Base-by-base conservation (phyloP, 2,888 invertebrate species). In the Dendrolimus pini region DNA sequence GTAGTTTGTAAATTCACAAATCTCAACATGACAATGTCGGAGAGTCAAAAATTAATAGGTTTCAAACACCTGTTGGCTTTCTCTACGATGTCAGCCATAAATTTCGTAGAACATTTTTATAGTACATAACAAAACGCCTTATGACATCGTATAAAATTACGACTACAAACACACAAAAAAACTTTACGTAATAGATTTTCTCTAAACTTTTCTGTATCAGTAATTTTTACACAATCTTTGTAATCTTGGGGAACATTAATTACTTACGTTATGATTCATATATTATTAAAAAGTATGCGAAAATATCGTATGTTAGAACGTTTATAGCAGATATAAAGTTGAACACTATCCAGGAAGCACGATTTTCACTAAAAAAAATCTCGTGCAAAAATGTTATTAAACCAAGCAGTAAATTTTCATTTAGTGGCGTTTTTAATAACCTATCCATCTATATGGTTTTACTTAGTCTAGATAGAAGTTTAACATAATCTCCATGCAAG, bases 31-130 rank as follows among this genome's bases (percentile, higher is more conserved):
- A 47, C 47, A 47, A 47, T 47, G 12, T 47, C 47, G 3, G 9
- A 59, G 53, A 59, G 60, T 56, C 54, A 62, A 62, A 60, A 66
- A 62, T 57, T 67, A 68, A 62, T 58, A 62, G 58, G 62, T 56
- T 57, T 64, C 62, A 65, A 65, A 66, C 61, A 53, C 54, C 56
- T 58, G 55, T 59, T 64, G 57, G 61, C 65, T 65, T 63, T 70
- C 57, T 58, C 61, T 56, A 55, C 59, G 62, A 64, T 30, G 63
- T 64, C 64, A 60, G 58, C 58, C 59, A 67, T 71, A 71, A 69
- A 71, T 69, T 65, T 67, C 55, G 10, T 56, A 47, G 41, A 62
- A 66, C 56, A 62, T 58, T 58, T 74, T 69, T 67, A 67, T 62
- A 62, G 65, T 56, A 55, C 60, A 66, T 62, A 61, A 58, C 60